Evolutionary conservation across 1,140 invertebrate species (phyloP).

Genomic region (Patella vulgata): DNA sequence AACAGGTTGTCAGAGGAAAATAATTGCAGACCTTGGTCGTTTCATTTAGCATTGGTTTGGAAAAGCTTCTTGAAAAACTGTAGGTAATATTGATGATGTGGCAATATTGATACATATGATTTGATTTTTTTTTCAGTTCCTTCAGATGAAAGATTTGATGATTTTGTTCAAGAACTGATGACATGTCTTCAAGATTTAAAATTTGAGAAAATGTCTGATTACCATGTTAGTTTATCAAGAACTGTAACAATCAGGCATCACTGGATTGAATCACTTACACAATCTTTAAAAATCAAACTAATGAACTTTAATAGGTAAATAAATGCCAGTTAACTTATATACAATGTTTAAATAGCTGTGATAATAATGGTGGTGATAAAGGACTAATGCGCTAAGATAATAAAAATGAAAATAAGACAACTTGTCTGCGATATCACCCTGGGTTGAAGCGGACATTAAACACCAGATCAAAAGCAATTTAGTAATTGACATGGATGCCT

Average conservation of each 20-base stretch:
- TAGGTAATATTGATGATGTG: too few relatives aligned
- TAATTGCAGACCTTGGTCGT: too few relatives aligned
- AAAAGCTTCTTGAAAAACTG: too few relatives aligned
- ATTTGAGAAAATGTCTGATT: conserved; percentile 40
- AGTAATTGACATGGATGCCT: neutral
- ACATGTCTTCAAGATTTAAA: conserved; percentile 32
- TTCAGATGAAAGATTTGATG: conserved; percentile 26
- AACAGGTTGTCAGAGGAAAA: neutral
- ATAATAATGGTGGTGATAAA: neutral
- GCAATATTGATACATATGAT: too few relatives aligned
- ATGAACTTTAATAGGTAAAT: conserved; percentile 32
- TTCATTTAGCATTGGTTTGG: too few relatives aligned
- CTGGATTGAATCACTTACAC: conserved; percentile 50
- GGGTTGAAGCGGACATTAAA: too few relatives aligned
- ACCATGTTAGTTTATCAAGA: conserved; percentile 51
- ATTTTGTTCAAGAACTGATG: conserved; percentile 28
- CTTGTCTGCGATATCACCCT: too few relatives aligned
- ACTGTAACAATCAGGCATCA: conserved; percentile 53
- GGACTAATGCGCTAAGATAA: neutral
- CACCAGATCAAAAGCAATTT: neutral
- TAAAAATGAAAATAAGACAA: too few relatives aligned
- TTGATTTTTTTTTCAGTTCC: conserved; percentile 29
- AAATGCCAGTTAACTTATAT: too few relatives aligned
- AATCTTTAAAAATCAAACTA: conserved; percentile 38
- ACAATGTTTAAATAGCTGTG: neutral